Evolutionary conservation across 2,113 vertebrate genomes (phyloP).

Genomic region (Hippoglossus stenolepis): DNA sequence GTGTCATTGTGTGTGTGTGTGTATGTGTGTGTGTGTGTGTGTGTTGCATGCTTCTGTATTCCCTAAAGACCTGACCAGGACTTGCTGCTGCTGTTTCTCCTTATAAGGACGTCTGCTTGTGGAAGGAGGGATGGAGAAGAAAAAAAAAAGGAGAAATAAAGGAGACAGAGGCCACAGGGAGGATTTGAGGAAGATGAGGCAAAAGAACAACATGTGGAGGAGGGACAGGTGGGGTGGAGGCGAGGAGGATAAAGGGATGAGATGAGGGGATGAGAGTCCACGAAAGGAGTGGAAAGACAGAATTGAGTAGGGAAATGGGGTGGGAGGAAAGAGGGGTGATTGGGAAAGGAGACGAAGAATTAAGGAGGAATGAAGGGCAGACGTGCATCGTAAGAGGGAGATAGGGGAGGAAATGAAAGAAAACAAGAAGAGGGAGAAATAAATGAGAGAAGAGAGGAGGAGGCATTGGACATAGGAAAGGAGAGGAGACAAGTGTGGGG

Average conservation of each 20-base stretch:
- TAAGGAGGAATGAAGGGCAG: not conserved
- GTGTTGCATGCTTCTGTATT: slow-evolving; percentile 76
- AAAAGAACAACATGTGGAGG: not conserved
- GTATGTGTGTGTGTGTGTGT: slow-evolving; percentile 22
- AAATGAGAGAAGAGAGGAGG: too few species aligned
- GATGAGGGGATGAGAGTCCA: not conserved
- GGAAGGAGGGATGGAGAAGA: slow-evolving; percentile 48
- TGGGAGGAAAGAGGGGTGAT: not conserved
- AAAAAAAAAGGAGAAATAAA: not conserved
- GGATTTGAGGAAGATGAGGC: not conserved
- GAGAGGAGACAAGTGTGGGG: too few species aligned
- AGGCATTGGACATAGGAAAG: too few species aligned
- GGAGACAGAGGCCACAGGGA: not conserved
- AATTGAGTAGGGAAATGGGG: not conserved
- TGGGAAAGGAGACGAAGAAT: not conserved
- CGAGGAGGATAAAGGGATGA: not conserved
- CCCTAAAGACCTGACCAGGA: slow-evolving; percentile 50
- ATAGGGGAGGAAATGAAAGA: too few species aligned
- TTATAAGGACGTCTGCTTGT: slow-evolving; percentile 72
- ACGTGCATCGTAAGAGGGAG: too few species aligned
- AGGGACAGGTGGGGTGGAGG: slow-evolving; percentile 1
- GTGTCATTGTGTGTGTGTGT: slow-evolving; percentile 20
- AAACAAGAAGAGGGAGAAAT: too few species aligned
- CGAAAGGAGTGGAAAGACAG: not conserved
- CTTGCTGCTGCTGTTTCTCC: slow-evolving; percentile 73